A percentile compares a stretch with the other conserved stretches of the same genome.
These are phyloP conservation scores for Drosophila lacteicornis DNA, from an alignment of 1,140 invertebrate genomes.

Conservation along the genomic window DNA sequence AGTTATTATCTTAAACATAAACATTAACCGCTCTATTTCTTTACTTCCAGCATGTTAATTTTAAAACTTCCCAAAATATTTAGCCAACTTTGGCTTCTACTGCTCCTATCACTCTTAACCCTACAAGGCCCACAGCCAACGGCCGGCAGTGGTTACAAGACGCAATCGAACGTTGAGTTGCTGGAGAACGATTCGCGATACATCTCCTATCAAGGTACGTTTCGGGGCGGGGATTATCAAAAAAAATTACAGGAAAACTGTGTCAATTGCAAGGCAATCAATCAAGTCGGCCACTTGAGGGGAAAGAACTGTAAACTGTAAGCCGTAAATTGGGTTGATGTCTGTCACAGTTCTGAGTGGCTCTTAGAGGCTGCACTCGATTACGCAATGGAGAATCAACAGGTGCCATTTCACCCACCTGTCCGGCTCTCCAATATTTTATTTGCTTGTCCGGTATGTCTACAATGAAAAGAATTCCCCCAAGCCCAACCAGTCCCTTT, in stretches of 20 bases:
- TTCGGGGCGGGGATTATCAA: constrained; percentile 57
- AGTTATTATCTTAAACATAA: background rate
- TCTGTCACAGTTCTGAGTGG: constrained; percentile 63
- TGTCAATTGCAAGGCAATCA: constrained; percentile 78
- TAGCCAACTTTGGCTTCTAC: constrained; percentile 35
- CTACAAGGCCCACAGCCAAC: constrained; percentile 33
- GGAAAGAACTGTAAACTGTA: constrained; percentile 14
- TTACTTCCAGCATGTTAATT: constrained; percentile 75
- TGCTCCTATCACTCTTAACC: constrained; percentile 50
- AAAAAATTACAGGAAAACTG: constrained; percentile 47
- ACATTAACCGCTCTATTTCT: background rate
- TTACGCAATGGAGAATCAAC: constrained; percentile 45
- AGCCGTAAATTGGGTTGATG: constrained; percentile 64
- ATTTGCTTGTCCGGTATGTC: constrained; percentile 18
- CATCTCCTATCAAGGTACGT: constrained; percentile 86
- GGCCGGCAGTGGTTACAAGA: constrained; percentile 29
- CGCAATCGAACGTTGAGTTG: constrained; percentile 65
- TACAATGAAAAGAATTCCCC: constrained; percentile 31
- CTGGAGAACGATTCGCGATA: constrained; percentile 84
- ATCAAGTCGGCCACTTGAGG: constrained; percentile 54
- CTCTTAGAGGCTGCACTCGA: constrained; percentile 39
- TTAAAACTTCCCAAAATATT: constrained; percentile 74
- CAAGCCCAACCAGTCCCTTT: constrained; percentile 14
- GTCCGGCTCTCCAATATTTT: constrained; percentile 2
- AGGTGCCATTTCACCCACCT: constrained; percentile 29